Evolutionary conservation across 1,140 invertebrate species (phyloP).

Genomic region (Lepidurus apus): DNA sequence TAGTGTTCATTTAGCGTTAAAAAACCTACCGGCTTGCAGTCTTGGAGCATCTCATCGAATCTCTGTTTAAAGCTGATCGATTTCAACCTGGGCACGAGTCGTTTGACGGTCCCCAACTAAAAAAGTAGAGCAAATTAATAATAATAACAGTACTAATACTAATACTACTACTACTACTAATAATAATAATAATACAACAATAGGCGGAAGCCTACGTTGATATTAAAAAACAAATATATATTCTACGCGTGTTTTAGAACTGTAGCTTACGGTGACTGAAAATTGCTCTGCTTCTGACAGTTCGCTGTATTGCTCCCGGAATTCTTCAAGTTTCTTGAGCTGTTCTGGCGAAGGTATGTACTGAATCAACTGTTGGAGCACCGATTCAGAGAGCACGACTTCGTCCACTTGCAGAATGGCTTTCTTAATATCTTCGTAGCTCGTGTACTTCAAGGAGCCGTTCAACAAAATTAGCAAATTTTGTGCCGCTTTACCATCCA

Average conservation of each 20-base stretch:
- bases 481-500: conserved; percentile 89
- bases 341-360: conserved; percentile 86
- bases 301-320: conserved; percentile 70
- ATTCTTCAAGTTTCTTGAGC: conserved; percentile 70
- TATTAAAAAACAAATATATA: neutral
- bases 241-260: neutral
- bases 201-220: too few relatives aligned
- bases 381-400: conserved; percentile 67
- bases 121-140: neutral
- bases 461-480: conserved; percentile 88
- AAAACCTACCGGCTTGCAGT: conserved; percentile 78
- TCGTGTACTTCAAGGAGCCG: conserved; percentile 82
- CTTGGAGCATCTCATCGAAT: conserved; percentile 73
- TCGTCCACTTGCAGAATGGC: conserved; percentile 83
- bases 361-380: conserved; percentile 76
- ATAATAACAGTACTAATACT: neutral
- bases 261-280: conserved; percentile 70
- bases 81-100: conserved; percentile 75
- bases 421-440: conserved; percentile 74
- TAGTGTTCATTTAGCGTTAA: neutral
- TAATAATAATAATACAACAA: neutral
- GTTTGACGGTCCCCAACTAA: conserved; percentile 73
- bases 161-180: neutral
- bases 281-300: conserved; percentile 92
- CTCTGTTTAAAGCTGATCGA: conserved; percentile 85